These are phyloP conservation scores for Paratrypauchen microcephalus DNA, from an alignment of 2,797 vertebrate genomes.

Conservation along the genomic window DNA sequence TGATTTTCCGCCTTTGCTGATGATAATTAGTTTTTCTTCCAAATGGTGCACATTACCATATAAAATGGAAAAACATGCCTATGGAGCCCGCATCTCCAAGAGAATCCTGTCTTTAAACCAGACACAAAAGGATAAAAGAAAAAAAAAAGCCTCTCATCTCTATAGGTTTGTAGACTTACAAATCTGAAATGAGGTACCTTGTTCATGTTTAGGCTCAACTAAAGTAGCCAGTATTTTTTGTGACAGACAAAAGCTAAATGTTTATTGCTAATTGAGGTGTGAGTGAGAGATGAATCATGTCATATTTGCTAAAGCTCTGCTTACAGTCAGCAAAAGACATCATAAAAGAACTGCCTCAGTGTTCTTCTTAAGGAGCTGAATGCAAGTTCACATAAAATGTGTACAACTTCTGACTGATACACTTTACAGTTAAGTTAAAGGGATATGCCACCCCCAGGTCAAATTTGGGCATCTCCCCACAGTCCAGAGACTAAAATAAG, in stretches of 20 bases:
- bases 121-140: background rate
- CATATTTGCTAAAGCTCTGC: background rate
- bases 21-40: constrained; percentile 18
- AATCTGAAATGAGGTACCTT: background rate
- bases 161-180: background rate
- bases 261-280: background rate
- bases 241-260: background rate
- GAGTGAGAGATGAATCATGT: background rate
- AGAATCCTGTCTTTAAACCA: constrained; percentile 1
- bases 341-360: constrained; percentile 48
- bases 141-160: background rate
- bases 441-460: too few relatives aligned
- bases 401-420: too few relatives aligned
- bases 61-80: background rate
- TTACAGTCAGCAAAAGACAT: constrained; percentile 34
- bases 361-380: constrained; percentile 25
- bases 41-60: constrained; percentile 10
- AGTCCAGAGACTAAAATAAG: too few relatives aligned
- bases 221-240: background rate
- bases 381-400: background rate
- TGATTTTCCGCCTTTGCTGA: background rate
- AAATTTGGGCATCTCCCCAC: too few relatives aligned
- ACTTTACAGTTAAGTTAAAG: too few relatives aligned
- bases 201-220: background rate
- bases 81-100: background rate